Percentiles rank a stretch among this genome's conserved stretches.
Evolutionary conservation across 2,888 invertebrate genomes (phyloP).

Genomic region (Plebejus melissa): DNA sequence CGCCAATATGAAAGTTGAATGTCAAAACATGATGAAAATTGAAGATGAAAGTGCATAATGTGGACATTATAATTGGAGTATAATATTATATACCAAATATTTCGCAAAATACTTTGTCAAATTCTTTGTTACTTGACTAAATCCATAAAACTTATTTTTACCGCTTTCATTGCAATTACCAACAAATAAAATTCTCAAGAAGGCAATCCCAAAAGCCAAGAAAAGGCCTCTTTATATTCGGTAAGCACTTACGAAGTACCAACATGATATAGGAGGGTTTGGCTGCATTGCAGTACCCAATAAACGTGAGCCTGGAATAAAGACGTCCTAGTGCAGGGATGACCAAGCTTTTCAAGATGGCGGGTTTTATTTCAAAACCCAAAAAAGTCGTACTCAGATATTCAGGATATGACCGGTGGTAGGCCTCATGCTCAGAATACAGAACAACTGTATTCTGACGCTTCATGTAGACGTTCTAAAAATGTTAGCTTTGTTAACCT

Average conservation of each 20-base stretch:
- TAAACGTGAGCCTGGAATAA: slow-evolving; percentile 8
- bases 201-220: not conserved
- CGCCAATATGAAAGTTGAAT: too few relatives aligned
- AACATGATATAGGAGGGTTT: slow-evolving; percentile 4
- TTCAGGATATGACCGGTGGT: too few relatives aligned
- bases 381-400: too few relatives aligned
- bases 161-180: not conserved
- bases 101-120: not conserved
- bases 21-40: too few relatives aligned
- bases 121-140: not conserved
- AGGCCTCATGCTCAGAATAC: too few relatives aligned
- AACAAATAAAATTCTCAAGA: slow-evolving; percentile 4
- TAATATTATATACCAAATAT: too few relatives aligned
- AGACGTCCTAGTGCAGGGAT: not conserved
- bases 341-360: not conserved
- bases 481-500: too few relatives aligned
- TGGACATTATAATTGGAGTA: too few relatives aligned
- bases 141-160: not conserved
- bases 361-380: too few relatives aligned
- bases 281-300: slow-evolving; percentile 21
- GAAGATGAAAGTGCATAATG: too few relatives aligned
- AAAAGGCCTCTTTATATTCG: not conserved
- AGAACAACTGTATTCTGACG: too few relatives aligned
- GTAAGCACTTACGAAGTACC: slow-evolving; percentile 8
- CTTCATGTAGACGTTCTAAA: too few relatives aligned